Conservation (phyloP, 2,797 vertebrate genomes). For the Gephyroberyx darwinii region DNA sequence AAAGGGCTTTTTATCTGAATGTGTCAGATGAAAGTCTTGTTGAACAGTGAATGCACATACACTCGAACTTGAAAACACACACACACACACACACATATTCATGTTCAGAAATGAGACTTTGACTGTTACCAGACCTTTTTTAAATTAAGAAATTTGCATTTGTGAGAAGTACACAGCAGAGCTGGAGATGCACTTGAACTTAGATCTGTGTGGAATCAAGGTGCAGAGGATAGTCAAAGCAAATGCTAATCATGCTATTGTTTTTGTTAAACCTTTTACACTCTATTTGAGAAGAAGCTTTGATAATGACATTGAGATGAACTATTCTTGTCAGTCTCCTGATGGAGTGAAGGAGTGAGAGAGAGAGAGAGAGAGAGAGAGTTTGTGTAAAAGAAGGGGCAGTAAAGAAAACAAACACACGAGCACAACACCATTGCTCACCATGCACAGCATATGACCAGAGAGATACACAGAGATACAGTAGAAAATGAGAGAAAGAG, state of each 20-base stretch:
- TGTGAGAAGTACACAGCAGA: background rate
- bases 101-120: constrained; percentile 19
- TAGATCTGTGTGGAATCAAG: constrained; percentile 10
- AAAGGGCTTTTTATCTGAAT: constrained; percentile 36
- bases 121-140: constrained; percentile 11
- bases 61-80: constrained; percentile 29
- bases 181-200: background rate
- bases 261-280: constrained; percentile 28
- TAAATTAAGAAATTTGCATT: constrained; percentile 23
- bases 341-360: constrained; percentile 36
- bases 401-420: background rate
- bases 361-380: background rate
- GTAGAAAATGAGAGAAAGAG: background rate
- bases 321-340: constrained; percentile 52
- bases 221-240: constrained; percentile 33
- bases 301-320: constrained; percentile 49
- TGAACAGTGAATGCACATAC: constrained; percentile 25
- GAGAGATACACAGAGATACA: background rate
- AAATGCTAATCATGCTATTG: constrained; percentile 47
- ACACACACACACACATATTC: background rate
- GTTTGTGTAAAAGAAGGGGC: background rate
- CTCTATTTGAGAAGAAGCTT: constrained; percentile 29
- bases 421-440: background rate
- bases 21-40: constrained; percentile 32
- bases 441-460: no score